phyloP scores from a whole-genome alignment of 2,797 vertebrate species.

The Fistularia tabacaria region DNA sequence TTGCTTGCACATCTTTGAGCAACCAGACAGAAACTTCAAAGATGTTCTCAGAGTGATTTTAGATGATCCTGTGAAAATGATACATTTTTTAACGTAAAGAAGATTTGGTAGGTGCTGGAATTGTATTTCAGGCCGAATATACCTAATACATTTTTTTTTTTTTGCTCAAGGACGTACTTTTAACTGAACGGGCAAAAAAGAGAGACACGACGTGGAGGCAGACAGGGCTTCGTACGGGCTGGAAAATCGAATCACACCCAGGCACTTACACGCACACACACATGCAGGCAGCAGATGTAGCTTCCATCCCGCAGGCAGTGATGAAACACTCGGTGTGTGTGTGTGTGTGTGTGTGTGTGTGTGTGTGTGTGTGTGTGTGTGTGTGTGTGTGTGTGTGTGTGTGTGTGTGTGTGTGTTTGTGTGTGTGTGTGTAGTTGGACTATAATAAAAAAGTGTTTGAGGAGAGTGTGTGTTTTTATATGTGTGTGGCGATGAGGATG shows the following conservation, averaged over 20 bases:
- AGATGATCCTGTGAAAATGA: no score
- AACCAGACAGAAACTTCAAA: no score
- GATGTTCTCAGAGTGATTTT: no score
- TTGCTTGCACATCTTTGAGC: no score
- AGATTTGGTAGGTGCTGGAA: neutral
- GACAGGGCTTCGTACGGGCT: conserved; percentile 33
- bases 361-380: conserved; percentile 18
- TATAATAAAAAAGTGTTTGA: no score
- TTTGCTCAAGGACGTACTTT: conserved; percentile 7
- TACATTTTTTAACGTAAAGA: no score
- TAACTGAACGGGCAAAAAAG: conserved; percentile 5
- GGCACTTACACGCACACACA: conserved; percentile 18
- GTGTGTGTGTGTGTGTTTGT: conserved; percentile 10
- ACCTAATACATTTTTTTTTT: neutral
- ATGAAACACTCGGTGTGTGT: conserved; percentile 27
- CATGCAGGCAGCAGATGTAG: conserved; percentile 28
- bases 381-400: conserved; percentile 22
- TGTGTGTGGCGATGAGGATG: no score
- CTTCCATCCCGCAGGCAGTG: conserved; percentile 26
- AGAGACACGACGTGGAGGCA: conserved; percentile 8
- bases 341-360: conserved; percentile 26
- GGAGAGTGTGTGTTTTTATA: no score
- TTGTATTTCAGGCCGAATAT: no score
- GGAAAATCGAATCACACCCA: conserved; percentile 39
- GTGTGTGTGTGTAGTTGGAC: conserved; percentile 21